These are phyloP conservation scores for Sialia sialis DNA, from an alignment of 2,113 vertebrate genomes.

Conservation along the genomic window DNA sequence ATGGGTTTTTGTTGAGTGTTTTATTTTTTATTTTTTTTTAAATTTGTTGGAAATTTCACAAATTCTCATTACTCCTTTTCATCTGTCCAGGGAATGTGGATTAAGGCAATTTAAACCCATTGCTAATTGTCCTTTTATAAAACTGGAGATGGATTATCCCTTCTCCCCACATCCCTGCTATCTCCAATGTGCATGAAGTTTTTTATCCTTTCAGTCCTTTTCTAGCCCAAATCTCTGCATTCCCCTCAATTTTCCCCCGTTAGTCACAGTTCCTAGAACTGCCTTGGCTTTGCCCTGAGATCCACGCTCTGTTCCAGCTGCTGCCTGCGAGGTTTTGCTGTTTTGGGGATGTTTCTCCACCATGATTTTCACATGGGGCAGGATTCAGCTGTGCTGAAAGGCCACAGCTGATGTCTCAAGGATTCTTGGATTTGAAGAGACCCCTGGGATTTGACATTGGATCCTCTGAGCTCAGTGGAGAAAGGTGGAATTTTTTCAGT, in stretches of 20 bases:
- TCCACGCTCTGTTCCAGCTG: fast-evolving
- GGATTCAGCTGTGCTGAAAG: not conserved
- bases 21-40: not conserved
- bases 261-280: not conserved
- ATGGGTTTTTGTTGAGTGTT: not conserved
- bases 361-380: not conserved
- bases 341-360: fast-evolving
- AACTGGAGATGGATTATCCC: not conserved
- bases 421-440: not conserved
- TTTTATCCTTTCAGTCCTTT: not conserved
- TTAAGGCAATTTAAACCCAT: not conserved
- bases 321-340: not conserved
- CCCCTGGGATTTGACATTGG: not conserved
- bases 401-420: not conserved
- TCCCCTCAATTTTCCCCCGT: not conserved
- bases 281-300: not conserved
- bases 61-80: not conserved
- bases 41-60: not conserved
- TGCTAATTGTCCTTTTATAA: not conserved
- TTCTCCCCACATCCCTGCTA: not conserved
- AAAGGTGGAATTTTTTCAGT: not conserved
- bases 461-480: not conserved
- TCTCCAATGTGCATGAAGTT: not conserved
- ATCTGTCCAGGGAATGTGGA: not conserved
- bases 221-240: not conserved